Conservation (phyloP, 2,113 vertebrate species). For the Hippocampus barbouri region DNA sequence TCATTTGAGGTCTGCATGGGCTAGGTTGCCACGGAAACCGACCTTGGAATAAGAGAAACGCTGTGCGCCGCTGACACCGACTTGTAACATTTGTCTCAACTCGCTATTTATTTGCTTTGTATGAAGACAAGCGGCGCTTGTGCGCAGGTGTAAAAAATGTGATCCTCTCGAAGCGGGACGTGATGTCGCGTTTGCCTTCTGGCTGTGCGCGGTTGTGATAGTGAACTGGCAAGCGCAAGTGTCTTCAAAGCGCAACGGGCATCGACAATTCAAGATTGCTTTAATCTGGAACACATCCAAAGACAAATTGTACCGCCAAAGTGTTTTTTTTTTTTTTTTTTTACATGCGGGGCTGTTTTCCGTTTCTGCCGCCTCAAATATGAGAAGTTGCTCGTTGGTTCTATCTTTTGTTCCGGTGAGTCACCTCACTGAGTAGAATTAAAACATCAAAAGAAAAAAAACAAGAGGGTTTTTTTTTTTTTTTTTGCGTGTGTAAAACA, state of each 20-base stretch:
- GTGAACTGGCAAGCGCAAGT: background rate
- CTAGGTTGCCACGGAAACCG: conserved; percentile 39
- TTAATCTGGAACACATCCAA: too few species aligned
- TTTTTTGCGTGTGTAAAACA: too few species aligned
- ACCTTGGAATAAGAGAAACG: conserved; percentile 5
- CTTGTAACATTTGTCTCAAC: background rate
- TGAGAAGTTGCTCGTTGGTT: too few species aligned
- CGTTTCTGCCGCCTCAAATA: background rate
- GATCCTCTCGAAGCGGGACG: conserved; percentile 15
- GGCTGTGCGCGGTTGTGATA: background rate
- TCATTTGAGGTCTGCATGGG: background rate
- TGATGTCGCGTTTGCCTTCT: background rate
- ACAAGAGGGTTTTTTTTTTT: too few species aligned
- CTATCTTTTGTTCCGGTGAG: background rate
- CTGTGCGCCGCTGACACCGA: conserved; percentile 1
- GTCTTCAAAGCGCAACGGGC: conserved; percentile 2
- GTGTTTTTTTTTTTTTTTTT: too few species aligned
- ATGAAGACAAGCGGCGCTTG: background rate
- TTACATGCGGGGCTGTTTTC: background rate
- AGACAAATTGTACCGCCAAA: too few species aligned
- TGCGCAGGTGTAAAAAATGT: conserved; percentile 9
- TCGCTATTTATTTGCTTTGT: background rate
- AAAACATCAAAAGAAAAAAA: too few species aligned
- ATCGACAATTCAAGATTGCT: background rate
- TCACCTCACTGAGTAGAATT: too few species aligned